Percentiles rank a stretch among this genome's conserved stretches.
phyloP scores from a whole-genome alignment of 30 jellyfish, hydroid and myxozoan genomes.

The Turritopsis dohrnii region DNA sequence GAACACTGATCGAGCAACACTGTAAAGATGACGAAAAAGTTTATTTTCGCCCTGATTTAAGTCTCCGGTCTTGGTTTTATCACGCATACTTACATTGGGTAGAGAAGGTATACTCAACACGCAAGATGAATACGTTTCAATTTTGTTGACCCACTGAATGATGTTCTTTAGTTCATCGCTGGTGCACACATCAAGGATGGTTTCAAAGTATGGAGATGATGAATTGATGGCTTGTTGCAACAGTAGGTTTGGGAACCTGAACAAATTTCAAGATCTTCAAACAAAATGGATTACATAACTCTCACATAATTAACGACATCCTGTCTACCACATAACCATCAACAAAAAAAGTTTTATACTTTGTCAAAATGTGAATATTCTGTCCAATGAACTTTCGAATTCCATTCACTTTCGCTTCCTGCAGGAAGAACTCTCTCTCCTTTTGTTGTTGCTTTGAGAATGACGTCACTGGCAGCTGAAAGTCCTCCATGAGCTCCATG shows the following conservation, averaged over 20 bases:
- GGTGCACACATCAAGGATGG: conserved; percentile 31
- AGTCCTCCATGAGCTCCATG: conserved; percentile 66
- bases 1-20: too few relatives aligned
- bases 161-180: conserved; percentile 20
- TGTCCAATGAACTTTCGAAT: not conserved
- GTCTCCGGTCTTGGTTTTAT: not conserved
- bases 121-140: conserved; percentile 30
- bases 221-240: conserved; percentile 77
- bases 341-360: conserved; percentile 41
- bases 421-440: not conserved
- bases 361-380: conserved; percentile 52
- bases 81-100: not conserved
- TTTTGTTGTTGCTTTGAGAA: not conserved
- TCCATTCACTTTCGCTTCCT: not conserved
- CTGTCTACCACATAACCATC: not conserved
- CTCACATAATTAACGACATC: too few relatives aligned
- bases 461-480: conserved; percentile 20
- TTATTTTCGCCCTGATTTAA: too few relatives aligned
- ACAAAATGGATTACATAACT: too few relatives aligned
- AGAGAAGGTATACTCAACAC: not conserved
- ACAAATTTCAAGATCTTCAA: not conserved
- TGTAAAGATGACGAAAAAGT: too few relatives aligned
- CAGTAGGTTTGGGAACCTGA: conserved; percentile 57
- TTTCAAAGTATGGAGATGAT: conserved; percentile 12
- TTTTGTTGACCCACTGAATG: conserved; percentile 52